Percentiles rank a stretch among this genome's conserved stretches.
Conservation (phyloP, 2,113 vertebrate species). For the Saguinus midas region DNA sequence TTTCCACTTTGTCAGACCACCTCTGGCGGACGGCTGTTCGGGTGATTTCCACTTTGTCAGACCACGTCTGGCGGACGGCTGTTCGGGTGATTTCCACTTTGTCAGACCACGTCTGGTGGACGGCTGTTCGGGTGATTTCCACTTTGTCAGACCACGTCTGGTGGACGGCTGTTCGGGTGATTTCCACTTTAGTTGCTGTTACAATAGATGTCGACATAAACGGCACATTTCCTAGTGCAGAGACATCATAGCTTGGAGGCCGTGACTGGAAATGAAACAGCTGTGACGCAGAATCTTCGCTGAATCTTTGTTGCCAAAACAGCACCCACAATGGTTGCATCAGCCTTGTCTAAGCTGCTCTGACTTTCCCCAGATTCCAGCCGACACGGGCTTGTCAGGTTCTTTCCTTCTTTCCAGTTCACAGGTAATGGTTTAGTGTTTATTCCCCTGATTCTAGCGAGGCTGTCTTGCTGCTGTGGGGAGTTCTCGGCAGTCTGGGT, state of each 20-base stretch:
- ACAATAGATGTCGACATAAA: rapidly evolving
- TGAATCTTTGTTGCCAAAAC: background rate
- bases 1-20: background rate
- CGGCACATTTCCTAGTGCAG: rapidly evolving
- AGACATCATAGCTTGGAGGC: rapidly evolving
- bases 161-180: rapidly evolving
- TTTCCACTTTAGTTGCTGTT: rapidly evolving
- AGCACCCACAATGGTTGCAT: background rate
- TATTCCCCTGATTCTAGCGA: background rate
- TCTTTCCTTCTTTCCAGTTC: background rate
- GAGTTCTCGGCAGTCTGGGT: rapidly evolving
- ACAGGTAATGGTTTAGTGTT: background rate
- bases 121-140: too few relatives aligned
- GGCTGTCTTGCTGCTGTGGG: too few relatives aligned
- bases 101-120: too few relatives aligned
- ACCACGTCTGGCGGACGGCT: rapidly evolving
- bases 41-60: too few relatives aligned
- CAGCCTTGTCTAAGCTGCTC: too few relatives aligned
- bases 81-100: rapidly evolving
- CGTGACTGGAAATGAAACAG: rapidly evolving
- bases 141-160: rapidly evolving
- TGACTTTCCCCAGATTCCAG: too few relatives aligned
- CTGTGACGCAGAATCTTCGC: background rate
- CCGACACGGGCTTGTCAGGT: rapidly evolving
- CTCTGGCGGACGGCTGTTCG: too few relatives aligned